Base-by-base conservation (phyloP, 2,113 vertebrate genomes). In the Chloropsis hardwickii region DNA sequence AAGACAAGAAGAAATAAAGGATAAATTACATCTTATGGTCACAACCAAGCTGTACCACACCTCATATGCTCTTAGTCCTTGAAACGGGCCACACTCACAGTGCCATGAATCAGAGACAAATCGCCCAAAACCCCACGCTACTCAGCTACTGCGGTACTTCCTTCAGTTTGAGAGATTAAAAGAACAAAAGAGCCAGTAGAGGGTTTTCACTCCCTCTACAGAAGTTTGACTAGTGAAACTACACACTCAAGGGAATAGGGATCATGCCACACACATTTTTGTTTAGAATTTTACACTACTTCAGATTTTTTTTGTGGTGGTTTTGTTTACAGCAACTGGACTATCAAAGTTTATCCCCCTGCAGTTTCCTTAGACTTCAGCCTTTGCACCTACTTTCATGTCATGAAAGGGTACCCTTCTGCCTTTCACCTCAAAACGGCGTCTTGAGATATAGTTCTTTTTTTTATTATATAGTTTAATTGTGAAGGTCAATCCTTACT, bases 241-340 rank as follows among this genome's bases (percentile, higher is more conserved):
- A 33, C 1, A 4, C 16, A 72, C 8, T n/a, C 16, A 31, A 60
- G 5, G 6, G 13, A 14, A 21, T 0, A 56, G 13, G 29, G 29
- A 27, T 56, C 57, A 47, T 5, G 4, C 13, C 65, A 53, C 1
- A 7, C 21, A 53, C 10, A 11, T 48, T 69, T 65, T 31, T 19
- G 10, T 45, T 67, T 56, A 78, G 56, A 93, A 37, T 22, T 31
- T 37, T 5, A 67, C 19, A 74, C 33, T 22, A 23, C 5, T 6
- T 3, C 11, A 4, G 2, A 4, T 5, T 5, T 5, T 65, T 19
- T 5, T 23, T 7, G 9, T 65, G 22, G 28, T 61, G 25, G 28
- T 29, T 88, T 71, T 81, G 9, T 76, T 64, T 33, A 71, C 39
- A 88, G 44, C 35, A 74, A 31, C 28, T 44, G 37, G 31, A 69